Base-by-base conservation (phyloP, 2,797 vertebrate genomes). In the Capromys pilorides region DNA sequence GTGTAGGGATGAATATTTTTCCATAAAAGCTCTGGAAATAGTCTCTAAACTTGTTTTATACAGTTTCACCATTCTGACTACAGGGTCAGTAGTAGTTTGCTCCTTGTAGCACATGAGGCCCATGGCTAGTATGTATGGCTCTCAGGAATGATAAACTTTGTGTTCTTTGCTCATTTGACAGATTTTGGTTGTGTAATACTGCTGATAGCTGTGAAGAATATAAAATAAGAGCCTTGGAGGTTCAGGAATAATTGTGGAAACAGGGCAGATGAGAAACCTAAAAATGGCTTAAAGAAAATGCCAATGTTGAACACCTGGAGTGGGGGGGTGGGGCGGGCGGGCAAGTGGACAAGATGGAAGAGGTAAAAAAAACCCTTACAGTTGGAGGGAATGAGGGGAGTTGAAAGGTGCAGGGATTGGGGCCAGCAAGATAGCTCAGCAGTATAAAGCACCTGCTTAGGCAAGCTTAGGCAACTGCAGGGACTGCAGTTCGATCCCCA, bases 251-350 rank as follows among this genome's bases (percentile, higher is more conserved):
- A 31, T 75, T 54, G 54, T 89, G 54, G 80, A 75, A 81, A 45
- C 24, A 51, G 75, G 31, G 26, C 31, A 33, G 61, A 45, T 90
- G 59, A 92, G 31, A 87, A 21, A 80, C 45, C 28, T 87, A 73
- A 79, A 86, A 92, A 66, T 78, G 91, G 28, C 24, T 81, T 89
- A 82, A 93, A 84, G 93, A 93, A 93, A 88, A 88, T 91, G 33
- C 82, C 77, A 10, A 5, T 59, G 13, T 49, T 91, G 26, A 67
- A 4, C 69, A 57, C 4, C 73, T 73, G 18, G n/a, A 31, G 45
- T 81, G 49, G 75, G 64, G 80, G 51, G 62, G 59, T 67, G 31
- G 2, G 24, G 83, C 54, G 24, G 54, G 89, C 69, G 41, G 36
- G n/a, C 64, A 67, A 26, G 92, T 69, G 28, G 45, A 33, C 82